These are phyloP conservation scores for Pavo muticus DNA, from an alignment of 2,113 vertebrate species.

Conservation along the genomic window DNA sequence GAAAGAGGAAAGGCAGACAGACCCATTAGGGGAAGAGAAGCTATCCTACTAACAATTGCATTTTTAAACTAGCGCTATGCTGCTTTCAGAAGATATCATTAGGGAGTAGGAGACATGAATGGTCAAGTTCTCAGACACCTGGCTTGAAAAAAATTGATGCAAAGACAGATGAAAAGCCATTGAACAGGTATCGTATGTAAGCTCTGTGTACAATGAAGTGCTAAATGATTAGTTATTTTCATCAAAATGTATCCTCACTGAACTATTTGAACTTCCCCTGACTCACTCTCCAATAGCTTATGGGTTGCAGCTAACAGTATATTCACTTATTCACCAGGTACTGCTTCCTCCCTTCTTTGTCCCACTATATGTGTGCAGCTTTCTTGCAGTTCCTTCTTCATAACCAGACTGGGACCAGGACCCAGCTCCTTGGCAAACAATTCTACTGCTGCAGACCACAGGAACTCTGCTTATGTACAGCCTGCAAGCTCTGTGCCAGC, in stretches of 20 bases:
- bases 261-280: background rate
- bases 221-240: background rate
- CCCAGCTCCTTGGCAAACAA: background rate
- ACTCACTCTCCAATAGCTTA: background rate
- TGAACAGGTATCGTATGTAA: background rate
- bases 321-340: constrained; percentile 13
- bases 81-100: background rate
- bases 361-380: constrained; percentile 12
- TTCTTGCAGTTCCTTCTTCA: constrained; percentile 27
- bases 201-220: background rate
- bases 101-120: background rate
- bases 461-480: background rate
- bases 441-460: constrained; percentile 4
- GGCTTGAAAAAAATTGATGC: background rate
- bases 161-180: background rate
- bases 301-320: background rate
- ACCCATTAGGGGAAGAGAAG: rapidly evolving
- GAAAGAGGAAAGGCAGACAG: background rate
- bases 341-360: constrained; percentile 15
- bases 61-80: background rate
- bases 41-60: background rate
- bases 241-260: background rate
- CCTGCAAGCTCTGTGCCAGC: background rate
- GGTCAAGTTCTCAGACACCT: background rate
- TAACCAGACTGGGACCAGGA: background rate